Percentiles rank a stretch among this genome's conserved stretches.
Evolutionary conservation across 2,113 vertebrate genomes (phyloP).

Genomic region (Pelobates fuscus): DNA sequence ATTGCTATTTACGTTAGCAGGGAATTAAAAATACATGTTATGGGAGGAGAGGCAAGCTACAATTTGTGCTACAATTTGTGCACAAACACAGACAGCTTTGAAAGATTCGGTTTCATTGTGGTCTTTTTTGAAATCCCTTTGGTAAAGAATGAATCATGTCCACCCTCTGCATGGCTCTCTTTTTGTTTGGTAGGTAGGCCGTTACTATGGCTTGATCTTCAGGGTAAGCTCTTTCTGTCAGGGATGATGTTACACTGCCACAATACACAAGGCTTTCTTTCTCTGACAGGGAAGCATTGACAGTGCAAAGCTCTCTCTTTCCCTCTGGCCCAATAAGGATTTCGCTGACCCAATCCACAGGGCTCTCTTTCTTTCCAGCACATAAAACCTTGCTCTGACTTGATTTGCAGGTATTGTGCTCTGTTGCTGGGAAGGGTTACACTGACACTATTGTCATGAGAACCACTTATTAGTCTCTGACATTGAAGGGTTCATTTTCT

Average conservation of each 20-base stretch:
- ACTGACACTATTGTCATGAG: neutral
- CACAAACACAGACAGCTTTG: too few relatives aligned
- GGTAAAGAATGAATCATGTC: neutral
- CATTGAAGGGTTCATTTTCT: neutral
- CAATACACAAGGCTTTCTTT: neutral
- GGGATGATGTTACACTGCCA: neutral
- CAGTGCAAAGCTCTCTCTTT: neutral
- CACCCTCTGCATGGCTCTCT: neutral
- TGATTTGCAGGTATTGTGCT: neutral
- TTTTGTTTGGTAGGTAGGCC: neutral
- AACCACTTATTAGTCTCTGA: neutral
- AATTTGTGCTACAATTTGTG: too few relatives aligned
- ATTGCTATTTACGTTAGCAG: neutral
- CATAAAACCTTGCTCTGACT: neutral
- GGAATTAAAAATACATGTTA: neutral
- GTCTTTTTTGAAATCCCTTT: neutral
- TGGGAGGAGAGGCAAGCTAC: too few relatives aligned
- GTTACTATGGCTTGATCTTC: constrained; percentile 1
- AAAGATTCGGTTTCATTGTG: neutral
- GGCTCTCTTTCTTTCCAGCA: neutral
- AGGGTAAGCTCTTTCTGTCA: neutral
- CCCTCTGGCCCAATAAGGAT: neutral
- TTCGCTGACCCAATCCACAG: neutral
- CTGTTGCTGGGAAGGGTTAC: neutral
- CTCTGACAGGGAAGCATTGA: constrained; percentile 5